Evolutionary conservation across 2,113 vertebrate genomes (phyloP).

Genomic region (Sprattus sprattus): DNA sequence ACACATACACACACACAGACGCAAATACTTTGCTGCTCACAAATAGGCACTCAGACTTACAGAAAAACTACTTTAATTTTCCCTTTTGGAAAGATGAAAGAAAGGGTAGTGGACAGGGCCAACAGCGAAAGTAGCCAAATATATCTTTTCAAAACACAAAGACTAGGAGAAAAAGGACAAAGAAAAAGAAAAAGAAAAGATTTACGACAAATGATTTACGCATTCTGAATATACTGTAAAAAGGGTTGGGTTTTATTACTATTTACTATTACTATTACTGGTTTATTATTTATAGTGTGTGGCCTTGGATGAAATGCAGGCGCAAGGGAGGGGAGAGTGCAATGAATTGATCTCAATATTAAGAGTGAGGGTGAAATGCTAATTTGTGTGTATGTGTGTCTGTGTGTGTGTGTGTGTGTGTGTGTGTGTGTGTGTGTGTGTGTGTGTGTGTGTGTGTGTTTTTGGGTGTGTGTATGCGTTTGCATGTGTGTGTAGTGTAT

Average conservation of each 20-base stretch:
- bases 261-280: constrained; percentile 1
- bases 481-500: constrained; percentile 35
- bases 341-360: constrained; percentile 33
- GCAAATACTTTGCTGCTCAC: neutral
- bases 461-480: constrained; percentile 25
- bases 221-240: neutral
- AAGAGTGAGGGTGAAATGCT: constrained; percentile 26
- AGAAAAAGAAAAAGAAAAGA: neutral
- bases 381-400: constrained; percentile 28
- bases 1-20: constrained; percentile 23
- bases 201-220: constrained; percentile 2
- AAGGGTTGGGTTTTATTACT: neutral
- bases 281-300: neutral
- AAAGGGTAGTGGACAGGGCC: neutral
- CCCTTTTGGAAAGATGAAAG: neutral
- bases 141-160: neutral
- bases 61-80: neutral
- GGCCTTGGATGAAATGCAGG: constrained; percentile 8
- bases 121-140: neutral
- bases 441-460: constrained; percentile 35
- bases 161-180: neutral
- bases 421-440: constrained; percentile 26
- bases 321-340: constrained; percentile 21
- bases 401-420: constrained; percentile 32
- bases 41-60: neutral